Conservation (phyloP, 2,797 vertebrate species). For the Hoplostethus atlanticus region DNA sequence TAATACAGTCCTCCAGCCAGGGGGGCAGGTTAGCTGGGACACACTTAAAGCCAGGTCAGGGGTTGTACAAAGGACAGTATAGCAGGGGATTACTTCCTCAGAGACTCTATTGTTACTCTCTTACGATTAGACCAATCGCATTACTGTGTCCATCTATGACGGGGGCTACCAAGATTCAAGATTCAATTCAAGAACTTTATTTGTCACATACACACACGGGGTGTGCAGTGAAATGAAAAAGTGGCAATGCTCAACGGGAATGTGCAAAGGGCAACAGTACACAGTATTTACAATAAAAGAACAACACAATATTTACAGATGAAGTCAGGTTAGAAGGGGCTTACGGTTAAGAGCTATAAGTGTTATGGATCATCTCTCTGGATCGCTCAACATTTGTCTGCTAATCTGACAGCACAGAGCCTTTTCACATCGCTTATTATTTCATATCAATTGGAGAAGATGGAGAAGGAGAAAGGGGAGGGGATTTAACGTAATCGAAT, state of each 20-base stretch:
- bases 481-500: slow-evolving; percentile 1
- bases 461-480: background rate
- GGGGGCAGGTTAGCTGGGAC: slow-evolving; percentile 44
- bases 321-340: slow-evolving; percentile 62
- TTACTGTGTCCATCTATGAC: slow-evolving; percentile 47
- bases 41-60: slow-evolving; percentile 35
- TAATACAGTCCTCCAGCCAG: slow-evolving; percentile 5
- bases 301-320: no score
- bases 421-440: slow-evolving; percentile 32
- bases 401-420: slow-evolving; percentile 27
- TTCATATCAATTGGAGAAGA: slow-evolving; percentile 19
- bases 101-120: slow-evolving; percentile 59
- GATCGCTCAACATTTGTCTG: slow-evolving; percentile 40
- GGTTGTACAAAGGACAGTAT: slow-evolving; percentile 46
- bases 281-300: no score
- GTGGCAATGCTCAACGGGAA: no score
- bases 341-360: slow-evolving; percentile 50
- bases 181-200: no score
- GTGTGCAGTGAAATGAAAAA: no score
- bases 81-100: slow-evolving; percentile 45
- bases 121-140: slow-evolving; percentile 63
- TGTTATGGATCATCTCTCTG: slow-evolving; percentile 35
- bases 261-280: no score
- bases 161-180: slow-evolving; percentile 12
- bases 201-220: no score